phyloP scores from a whole-genome alignment of 2,888 invertebrate species.

The Thereva unica region DNA sequence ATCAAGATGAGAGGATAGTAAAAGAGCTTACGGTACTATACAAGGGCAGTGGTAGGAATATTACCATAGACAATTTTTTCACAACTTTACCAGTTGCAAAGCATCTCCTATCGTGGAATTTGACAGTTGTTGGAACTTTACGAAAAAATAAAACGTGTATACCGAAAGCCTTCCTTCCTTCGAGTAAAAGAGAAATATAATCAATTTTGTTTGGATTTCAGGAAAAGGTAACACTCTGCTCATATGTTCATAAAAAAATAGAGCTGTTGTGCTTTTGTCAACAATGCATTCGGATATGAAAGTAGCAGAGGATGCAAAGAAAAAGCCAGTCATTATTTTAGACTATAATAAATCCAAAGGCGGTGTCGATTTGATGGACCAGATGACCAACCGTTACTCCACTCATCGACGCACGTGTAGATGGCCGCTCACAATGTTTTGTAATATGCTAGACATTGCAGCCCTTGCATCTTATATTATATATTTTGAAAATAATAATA shows the following conservation, averaged over 20 bases:
- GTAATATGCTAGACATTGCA: conserved; percentile 15
- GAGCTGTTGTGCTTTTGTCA: conserved; percentile 28
- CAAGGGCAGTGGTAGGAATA: conserved; percentile 1
- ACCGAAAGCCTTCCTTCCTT: conserved; percentile 6
- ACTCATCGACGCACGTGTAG: conserved; percentile 5
- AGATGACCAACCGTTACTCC: neutral
- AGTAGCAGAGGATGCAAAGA: conserved; percentile 15
- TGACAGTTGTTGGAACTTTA: conserved; percentile 27
- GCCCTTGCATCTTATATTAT: conserved; percentile 16
- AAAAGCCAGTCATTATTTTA: conserved; percentile 24
- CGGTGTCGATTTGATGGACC: conserved; percentile 17
- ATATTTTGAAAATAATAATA: conserved; percentile 32
- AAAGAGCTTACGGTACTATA: conserved; percentile 25
- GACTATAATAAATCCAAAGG: conserved; percentile 27
- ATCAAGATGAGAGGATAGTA: conserved; percentile 32
- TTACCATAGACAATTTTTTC: conserved; percentile 24
- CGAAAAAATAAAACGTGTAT: conserved; percentile 24
- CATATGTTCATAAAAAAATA: conserved; percentile 41
- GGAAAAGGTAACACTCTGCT: conserved; percentile 38
- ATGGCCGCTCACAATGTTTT: conserved; percentile 13
- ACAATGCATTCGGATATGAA: conserved; percentile 17
- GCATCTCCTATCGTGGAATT: conserved; percentile 13
- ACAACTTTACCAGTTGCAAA: conserved; percentile 23
- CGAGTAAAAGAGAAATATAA: conserved; percentile 38
- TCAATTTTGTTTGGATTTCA: conserved; percentile 42